A percentile compares a stretch with the other conserved stretches of the same genome.
phyloP scores from a whole-genome alignment of 2,888 invertebrate genomes.

The Zaprionus lineosus region DNA sequence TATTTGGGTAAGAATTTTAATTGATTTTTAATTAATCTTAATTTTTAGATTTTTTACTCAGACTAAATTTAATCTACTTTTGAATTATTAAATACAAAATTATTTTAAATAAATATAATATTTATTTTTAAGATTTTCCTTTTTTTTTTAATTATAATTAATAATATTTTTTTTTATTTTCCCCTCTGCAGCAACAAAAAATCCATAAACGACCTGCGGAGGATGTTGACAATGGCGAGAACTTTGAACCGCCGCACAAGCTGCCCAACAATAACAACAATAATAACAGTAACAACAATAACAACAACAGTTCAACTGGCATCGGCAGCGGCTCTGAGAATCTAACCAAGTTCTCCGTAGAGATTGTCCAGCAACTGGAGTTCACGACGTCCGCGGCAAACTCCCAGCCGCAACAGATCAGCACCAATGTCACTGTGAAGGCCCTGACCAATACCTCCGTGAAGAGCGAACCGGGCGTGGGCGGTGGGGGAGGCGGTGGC shows the following conservation, averaged over 20 bases:
- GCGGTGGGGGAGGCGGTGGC: conserved; percentile 65
- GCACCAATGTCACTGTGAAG: conserved; percentile 95
- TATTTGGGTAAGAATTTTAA: conserved; percentile 81
- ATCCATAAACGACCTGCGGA: conserved; percentile 89
- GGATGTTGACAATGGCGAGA: conserved; percentile 84
- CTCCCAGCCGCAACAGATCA: conserved; percentile 94
- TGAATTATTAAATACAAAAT: background rate
- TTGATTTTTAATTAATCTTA: background rate
- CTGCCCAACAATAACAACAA: conserved; percentile 84
- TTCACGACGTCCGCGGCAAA: conserved; percentile 94
- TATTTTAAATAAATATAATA: background rate
- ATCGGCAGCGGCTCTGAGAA: conserved; percentile 80
- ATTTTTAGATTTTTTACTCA: too few relatives aligned
- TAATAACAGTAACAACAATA: conserved; percentile 68
- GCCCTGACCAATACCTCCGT: conserved; percentile 87
- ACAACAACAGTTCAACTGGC: conserved; percentile 48
- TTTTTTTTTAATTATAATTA: background rate
- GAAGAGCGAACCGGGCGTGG: conserved; percentile 82
- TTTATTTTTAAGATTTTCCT: conserved; percentile 1
- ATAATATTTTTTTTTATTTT: conserved; percentile 5
- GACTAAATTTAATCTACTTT: background rate
- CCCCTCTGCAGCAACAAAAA: conserved; percentile 89
- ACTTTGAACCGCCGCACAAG: conserved; percentile 89
- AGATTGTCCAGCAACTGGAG: conserved; percentile 95
- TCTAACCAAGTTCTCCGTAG: conserved; percentile 92